Evolutionary conservation across 2,888 invertebrate species (phyloP), one percentile per base, ranked within the genome.

Genomic region (Diarsia rubi): DNA sequence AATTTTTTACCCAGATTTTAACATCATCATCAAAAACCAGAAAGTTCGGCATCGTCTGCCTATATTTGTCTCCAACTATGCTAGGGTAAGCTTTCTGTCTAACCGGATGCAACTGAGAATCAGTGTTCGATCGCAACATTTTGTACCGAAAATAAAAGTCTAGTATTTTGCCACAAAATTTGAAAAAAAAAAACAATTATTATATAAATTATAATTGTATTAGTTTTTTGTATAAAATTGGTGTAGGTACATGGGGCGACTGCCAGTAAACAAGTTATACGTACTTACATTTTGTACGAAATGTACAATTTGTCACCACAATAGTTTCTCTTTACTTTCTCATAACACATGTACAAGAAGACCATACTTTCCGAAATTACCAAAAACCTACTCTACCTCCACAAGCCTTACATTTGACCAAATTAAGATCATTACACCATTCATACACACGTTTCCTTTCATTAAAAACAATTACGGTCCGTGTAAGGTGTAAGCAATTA

Each of bases 401-500:
- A 72, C n/a, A 67, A 72, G 49, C 62, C 37, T 24, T 24, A 54
- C 54, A 82, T 67, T 68, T 73, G 69, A 42, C 69, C 49, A 67
- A 75, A 83, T 73, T 75, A 69, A 72, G 66, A 63, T 73, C 69
- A 86, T 84, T 75, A 84, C 60, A 69, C 44, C n/a, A 54, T 27
- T 64, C 24, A 59, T 59, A 83, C 21, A 62, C 68, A 69, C 63
- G 74, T 82, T 84, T 86, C 77, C 75, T 78, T 87, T 79, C 77
- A 83, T 79, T 75, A 81, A n/a, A 73, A 75, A 79, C 75, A 78
- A 86, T 84, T 81, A 83, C 47, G 42, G 31, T 42, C 49, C n/a
- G 67, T 57, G 74, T 77, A 81, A 86, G 65, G 77, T 82, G 77
- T 73, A 71, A 64, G 78, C 75, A 79, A 83, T 85, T 79, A 80